Evolutionary conservation across 2,888 invertebrate genomes (phyloP).

Genomic region (Conchocele bisecta): DNA sequence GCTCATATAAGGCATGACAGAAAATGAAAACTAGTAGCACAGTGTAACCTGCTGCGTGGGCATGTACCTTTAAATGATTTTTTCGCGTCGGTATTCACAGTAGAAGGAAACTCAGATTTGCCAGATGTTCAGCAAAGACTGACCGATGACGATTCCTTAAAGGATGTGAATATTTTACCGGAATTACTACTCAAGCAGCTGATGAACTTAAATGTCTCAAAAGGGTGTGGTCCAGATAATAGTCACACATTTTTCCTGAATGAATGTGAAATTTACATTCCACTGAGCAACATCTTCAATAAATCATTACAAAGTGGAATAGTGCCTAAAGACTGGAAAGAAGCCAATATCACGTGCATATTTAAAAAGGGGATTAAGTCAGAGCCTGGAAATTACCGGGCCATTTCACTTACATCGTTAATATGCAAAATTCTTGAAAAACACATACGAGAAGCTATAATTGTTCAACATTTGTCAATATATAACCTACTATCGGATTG

Average conservation of each 20-base stretch:
- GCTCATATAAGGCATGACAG: too few species aligned
- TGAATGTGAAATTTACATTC: not conserved
- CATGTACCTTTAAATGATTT: constrained; percentile 12
- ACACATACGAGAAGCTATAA: not conserved
- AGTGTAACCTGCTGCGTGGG: too few species aligned
- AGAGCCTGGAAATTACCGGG: constrained; percentile 20
- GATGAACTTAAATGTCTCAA: not conserved
- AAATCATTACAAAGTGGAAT: not conserved
- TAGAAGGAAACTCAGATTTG: constrained; percentile 4
- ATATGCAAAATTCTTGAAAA: too few species aligned
- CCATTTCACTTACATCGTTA: constrained; percentile 13
- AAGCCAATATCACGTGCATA: constrained; percentile 8
- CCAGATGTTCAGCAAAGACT: constrained; percentile 7
- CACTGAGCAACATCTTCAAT: not conserved
- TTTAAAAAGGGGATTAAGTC: constrained; percentile 21
- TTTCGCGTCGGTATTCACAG: constrained; percentile 14
- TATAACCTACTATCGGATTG: constrained; percentile 11
- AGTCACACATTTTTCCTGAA: constrained; percentile 8
- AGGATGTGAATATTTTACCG: not conserved
- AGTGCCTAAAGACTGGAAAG: constrained; percentile 12
- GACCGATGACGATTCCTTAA: not conserved
- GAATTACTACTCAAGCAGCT: constrained; percentile 1
- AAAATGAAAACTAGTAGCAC: too few species aligned
- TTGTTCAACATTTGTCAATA: not conserved
- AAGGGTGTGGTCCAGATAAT: constrained; percentile 12